phyloP scores from a whole-genome alignment of 2,797 vertebrate genomes.

The Glyptemys insculpta region DNA sequence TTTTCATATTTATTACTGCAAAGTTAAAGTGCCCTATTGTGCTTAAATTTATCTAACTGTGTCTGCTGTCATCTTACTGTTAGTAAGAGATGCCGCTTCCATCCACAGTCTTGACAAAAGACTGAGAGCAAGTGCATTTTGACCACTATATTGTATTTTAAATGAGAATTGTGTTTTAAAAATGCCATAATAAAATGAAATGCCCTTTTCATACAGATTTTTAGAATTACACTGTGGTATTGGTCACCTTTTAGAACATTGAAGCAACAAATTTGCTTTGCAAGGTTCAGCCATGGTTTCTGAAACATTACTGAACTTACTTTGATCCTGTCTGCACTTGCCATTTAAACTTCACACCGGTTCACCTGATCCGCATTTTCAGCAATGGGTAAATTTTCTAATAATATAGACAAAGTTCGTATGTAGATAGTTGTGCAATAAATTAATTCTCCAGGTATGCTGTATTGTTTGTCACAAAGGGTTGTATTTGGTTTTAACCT shows the following conservation, averaged over 20 bases:
- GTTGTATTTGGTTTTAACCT: neutral
- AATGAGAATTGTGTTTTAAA: neutral
- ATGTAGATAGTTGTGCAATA: neutral
- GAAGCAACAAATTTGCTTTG: neutral
- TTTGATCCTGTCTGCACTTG: neutral
- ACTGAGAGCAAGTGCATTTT: neutral
- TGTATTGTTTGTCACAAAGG: neutral
- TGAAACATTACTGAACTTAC: neutral
- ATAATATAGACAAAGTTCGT: neutral
- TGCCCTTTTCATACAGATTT: neutral
- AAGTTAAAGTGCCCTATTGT: neutral
- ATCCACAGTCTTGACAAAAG: neutral
- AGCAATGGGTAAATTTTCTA: neutral
- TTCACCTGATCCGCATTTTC: accelerated
- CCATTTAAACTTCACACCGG: neutral
- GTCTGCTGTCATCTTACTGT: neutral
- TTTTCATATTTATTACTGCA: neutral
- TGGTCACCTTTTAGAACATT: neutral
- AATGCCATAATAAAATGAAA: neutral
- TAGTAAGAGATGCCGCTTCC: neutral
- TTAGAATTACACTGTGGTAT: neutral
- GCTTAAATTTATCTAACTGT: neutral
- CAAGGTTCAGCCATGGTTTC: neutral
- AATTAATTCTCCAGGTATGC: neutral
- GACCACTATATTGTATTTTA: neutral